Evolutionary conservation across 2,888 invertebrate genomes (phyloP).

Genomic region (Villa cingulata): DNA sequence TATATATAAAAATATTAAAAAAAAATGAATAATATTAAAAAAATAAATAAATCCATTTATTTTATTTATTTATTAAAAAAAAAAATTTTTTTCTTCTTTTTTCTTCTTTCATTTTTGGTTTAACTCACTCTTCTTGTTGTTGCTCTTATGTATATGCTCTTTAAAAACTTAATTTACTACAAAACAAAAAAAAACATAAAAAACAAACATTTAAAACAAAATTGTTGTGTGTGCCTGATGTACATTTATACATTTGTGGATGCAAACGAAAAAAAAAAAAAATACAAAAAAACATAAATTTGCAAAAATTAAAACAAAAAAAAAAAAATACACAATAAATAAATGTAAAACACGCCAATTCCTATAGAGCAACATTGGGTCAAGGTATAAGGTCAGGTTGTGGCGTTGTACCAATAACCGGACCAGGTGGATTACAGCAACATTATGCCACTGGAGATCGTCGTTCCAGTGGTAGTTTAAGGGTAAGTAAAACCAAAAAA

Average conservation of each 20-base stretch:
- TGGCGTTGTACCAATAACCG: constrained; percentile 35
- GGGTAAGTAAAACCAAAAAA: constrained; percentile 27
- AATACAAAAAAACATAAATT: too few species aligned
- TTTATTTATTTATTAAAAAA: not conserved
- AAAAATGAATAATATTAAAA: too few species aligned
- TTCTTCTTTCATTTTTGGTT: constrained; percentile 11
- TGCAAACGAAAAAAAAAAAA: not conserved
- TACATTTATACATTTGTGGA: not conserved
- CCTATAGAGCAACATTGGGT: constrained; percentile 35
- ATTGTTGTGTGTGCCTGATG: not conserved
- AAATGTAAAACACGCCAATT: not conserved
- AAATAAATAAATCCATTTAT: too few species aligned
- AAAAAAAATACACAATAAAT: not conserved
- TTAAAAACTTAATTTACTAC: not conserved
- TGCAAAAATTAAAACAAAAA: not conserved
- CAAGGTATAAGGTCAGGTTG: constrained; percentile 38
- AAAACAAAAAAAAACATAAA: not conserved
- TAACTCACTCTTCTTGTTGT: constrained; percentile 3
- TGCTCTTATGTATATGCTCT: constrained; percentile 11
- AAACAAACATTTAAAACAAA: not conserved
- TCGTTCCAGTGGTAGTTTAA: constrained; percentile 32
- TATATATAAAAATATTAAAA: too few species aligned
- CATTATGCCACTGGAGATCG: constrained; percentile 36
- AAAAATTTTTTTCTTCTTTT: constrained; percentile 6
- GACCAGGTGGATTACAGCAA: constrained; percentile 33